These are phyloP conservation scores for Cheilosia urbana DNA, from an alignment of 2,888 invertebrate species.

Conservation along the genomic window DNA sequence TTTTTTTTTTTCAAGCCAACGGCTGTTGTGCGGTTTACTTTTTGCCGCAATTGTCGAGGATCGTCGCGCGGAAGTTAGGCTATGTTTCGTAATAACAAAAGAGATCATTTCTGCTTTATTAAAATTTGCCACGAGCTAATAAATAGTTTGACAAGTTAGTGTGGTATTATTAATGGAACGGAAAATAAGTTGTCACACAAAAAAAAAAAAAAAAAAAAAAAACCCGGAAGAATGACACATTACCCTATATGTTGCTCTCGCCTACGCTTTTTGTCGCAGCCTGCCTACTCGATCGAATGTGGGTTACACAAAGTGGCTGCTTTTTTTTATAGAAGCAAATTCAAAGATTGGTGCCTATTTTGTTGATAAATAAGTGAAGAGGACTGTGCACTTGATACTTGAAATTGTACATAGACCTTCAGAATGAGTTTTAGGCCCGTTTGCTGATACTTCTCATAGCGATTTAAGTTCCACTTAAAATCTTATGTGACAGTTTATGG, in stretches of 20 bases:
- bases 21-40: constrained; percentile 51
- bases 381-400: background rate
- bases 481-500: no score
- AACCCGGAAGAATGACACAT: constrained; percentile 26
- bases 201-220: background rate
- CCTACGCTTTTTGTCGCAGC: constrained; percentile 17
- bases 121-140: constrained; percentile 2
- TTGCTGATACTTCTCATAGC: no score
- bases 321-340: constrained; percentile 2
- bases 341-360: constrained; percentile 21
- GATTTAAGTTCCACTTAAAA: no score
- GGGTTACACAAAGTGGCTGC: constrained; percentile 29
- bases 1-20: constrained; percentile 28
- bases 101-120: background rate
- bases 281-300: constrained; percentile 18
- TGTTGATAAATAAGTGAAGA: constrained; percentile 11
- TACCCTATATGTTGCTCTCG: constrained; percentile 26
- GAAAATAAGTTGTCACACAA: background rate
- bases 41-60: constrained; percentile 12
- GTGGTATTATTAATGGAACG: background rate
- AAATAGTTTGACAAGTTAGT: background rate
- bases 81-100: constrained; percentile 4
- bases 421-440: no score
- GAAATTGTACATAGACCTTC: no score
- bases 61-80: background rate